Evolutionary conservation across 1,140 invertebrate genomes (phyloP).

Genomic region (Diorhabda elongata): DNA sequence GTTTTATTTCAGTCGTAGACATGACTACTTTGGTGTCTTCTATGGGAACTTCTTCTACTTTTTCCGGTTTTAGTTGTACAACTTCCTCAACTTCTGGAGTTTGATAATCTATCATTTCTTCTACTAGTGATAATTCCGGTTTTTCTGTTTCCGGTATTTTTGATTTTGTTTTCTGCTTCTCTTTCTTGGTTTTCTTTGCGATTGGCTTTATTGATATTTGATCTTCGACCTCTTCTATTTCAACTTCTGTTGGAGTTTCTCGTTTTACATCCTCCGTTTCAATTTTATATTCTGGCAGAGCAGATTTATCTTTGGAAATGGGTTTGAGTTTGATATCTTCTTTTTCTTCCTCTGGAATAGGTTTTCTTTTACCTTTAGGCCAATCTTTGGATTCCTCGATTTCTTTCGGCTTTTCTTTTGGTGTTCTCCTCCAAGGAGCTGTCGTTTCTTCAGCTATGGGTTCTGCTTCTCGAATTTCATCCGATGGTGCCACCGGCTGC

Average conservation of each 20-base stretch:
- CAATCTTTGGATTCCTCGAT: conserved; percentile 44
- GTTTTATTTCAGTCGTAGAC: conserved; percentile 47
- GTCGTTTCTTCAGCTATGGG: conserved; percentile 40
- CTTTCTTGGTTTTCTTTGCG: conserved; percentile 25
- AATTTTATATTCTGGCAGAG: conserved; percentile 33
- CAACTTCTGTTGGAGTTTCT: conserved; percentile 23
- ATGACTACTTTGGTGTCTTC: conserved; percentile 46
- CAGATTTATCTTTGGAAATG: conserved; percentile 39
- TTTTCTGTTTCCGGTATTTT: conserved; percentile 7
- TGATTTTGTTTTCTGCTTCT: conserved; percentile 29
- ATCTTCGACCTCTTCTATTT: conserved; percentile 36
- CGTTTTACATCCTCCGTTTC: conserved; percentile 28
- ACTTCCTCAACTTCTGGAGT: conserved; percentile 11
- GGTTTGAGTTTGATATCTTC: conserved; percentile 45
- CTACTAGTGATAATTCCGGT: conserved; percentile 19
- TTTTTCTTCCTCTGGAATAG: conserved; percentile 44
- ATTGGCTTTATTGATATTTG: conserved; percentile 33
- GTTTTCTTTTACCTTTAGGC: conserved; percentile 47
- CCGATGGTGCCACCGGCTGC: conserved; percentile 35
- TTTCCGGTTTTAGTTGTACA: conserved; percentile 33
- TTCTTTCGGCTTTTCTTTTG: conserved; percentile 41
- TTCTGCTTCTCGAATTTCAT: conserved; percentile 35
- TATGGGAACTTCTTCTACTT: conserved; percentile 28
- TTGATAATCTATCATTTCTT: conserved; percentile 28
- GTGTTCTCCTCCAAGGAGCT: conserved; percentile 38